Evolutionary conservation across 2,113 vertebrate genomes (phyloP).

Genomic region (Pontoporia blainvillei): DNA sequence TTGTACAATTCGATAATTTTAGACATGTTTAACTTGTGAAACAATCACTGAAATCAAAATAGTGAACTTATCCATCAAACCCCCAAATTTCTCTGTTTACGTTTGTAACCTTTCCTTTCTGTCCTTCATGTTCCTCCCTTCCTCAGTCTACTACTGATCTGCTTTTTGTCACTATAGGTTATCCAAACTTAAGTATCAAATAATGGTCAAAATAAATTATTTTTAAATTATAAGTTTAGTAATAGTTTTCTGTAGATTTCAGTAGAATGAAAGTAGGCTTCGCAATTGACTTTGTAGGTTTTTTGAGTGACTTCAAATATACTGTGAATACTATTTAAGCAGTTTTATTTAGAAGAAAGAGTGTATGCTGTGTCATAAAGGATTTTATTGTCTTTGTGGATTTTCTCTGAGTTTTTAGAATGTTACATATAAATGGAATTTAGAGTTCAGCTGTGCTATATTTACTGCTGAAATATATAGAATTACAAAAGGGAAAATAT

Average conservation of each 20-base stretch:
- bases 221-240: background rate
- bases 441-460: slow-evolving; percentile 64
- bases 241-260: background rate
- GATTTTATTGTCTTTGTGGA: slow-evolving; percentile 49
- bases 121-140: background rate
- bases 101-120: background rate
- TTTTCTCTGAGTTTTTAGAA: slow-evolving; percentile 57
- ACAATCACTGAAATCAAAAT: background rate
- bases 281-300: background rate
- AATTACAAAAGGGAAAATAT: slow-evolving; percentile 57
- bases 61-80: background rate
- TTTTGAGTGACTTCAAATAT: slow-evolving; percentile 53
- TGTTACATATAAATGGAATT: slow-evolving; percentile 58
- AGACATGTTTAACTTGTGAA: background rate
- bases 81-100: background rate
- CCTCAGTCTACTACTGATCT: background rate
- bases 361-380: background rate
- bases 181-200: background rate
- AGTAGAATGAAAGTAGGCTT: background rate
- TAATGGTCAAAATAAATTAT: background rate
- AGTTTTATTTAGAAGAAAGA: slow-evolving; percentile 47
- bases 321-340: slow-evolving; percentile 24
- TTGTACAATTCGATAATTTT: background rate
- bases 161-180: background rate
- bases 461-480: slow-evolving; percentile 52